These are phyloP conservation scores for Pseudococcus viburni DNA, from an alignment of 2,888 invertebrate species.

Conservation along the genomic window DNA sequence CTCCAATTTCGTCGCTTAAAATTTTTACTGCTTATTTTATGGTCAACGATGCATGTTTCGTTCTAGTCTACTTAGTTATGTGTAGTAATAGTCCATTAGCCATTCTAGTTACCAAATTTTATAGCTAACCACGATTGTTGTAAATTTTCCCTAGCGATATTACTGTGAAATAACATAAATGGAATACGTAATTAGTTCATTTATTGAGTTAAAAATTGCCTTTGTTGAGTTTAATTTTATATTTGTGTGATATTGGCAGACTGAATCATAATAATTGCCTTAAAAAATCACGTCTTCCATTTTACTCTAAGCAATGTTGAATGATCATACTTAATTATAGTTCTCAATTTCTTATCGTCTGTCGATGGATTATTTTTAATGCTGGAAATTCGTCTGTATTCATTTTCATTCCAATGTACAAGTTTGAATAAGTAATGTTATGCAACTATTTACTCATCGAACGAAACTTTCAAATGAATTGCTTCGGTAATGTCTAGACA, in stretches of 20 bases:
- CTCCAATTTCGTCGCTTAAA: not conserved
- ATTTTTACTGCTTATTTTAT: not conserved
- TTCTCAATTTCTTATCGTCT: not conserved
- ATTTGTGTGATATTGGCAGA: not conserved
- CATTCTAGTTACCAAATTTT: not conserved
- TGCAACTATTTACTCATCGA: too few species aligned
- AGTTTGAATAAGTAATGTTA: too few species aligned
- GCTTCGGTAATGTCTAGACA: not conserved
- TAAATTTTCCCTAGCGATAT: not conserved
- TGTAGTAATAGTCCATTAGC: not conserved
- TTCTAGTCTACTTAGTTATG: not conserved
- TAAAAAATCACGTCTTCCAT: slow-evolving; percentile 5
- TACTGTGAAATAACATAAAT: not conserved
- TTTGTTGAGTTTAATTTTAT: not conserved
- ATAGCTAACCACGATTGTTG: not conserved
- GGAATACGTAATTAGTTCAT: not conserved
- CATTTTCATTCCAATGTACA: not conserved
- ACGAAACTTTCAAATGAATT: too few species aligned
- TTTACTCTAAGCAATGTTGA: not conserved
- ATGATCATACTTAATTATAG: not conserved
- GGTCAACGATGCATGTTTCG: not conserved
- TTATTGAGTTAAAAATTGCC: not conserved
- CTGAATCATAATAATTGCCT: not conserved
- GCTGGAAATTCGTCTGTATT: not conserved
- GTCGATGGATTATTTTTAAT: not conserved